Base-by-base conservation (phyloP, 1,140 invertebrate genomes). In the Proctacanthus coquilletti region DNA sequence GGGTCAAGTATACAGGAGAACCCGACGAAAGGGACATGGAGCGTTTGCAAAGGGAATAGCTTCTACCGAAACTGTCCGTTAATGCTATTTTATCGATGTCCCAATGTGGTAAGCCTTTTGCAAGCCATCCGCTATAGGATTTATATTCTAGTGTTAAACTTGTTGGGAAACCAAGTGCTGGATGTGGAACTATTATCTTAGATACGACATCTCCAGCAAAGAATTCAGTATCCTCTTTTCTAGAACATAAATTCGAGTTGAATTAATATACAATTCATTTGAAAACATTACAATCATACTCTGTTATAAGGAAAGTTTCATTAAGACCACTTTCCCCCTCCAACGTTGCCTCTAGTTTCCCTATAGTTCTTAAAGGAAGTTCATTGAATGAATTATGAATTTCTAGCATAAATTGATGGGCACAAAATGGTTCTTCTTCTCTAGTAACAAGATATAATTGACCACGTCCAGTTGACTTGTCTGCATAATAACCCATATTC, bases 401-500 rank as follows among this genome's bases (percentile, higher is more conserved):
- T 44, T 75, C 76, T 18, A 91, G 72, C 48, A 84, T 74, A 49
- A 85, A 91, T 50, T 92, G 87, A 61, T 91, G 84, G 1, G 85
- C 85, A 61, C 87, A 92, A 57, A 92, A 92, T 0, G 87, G 87
- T 56, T 92, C 86, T 48, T 88, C 84, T 40, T 93, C 85, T 44
- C 87, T 70, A 0, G 88, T 94, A 0, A 89, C 64, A 11, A 93
- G 59, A 51, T 86, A 94, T 1, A 91, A 66, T 42, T 83, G 76
- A 0, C 87, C 86, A 14, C 84, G 63, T 0, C 80, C 84, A 3
- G 72, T 69, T 0, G 81, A 81, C 5, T 74, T 62, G 56, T 92
- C 80, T 3, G 89, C 85, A 56, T 91, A 89, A 62, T 88, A 94
- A 1, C 91, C 91, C 89, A 96, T 94, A 51, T 84, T 81, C 10